Base-by-base conservation (phyloP, 2,888 invertebrate genomes). In the Luperina testacea region DNA sequence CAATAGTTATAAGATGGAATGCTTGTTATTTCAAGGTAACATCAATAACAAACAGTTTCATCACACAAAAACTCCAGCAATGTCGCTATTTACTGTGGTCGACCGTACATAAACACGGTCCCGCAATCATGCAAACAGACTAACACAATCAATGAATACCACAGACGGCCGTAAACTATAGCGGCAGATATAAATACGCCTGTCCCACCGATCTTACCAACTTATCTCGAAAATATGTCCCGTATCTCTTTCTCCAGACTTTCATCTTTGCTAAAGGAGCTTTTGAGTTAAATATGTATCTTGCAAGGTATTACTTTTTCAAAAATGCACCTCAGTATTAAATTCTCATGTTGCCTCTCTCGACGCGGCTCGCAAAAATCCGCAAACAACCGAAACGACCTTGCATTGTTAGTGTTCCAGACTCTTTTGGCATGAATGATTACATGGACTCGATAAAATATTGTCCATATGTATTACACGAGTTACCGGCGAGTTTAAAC, bases 141-240 rank as follows among this genome's bases (percentile, higher is more conserved):
- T 90, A 94, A 92, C 90, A 94, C 93, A 94, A 94, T 93, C 93
- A 91, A 89, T 92, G 92, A 93, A 94, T 94, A 92, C 95, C 95
- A 90, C 93, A 93, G 93, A 90, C 93, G 87, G 84, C 91, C 91
- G 90, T 92, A 92, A 92, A 93, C 88, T 92, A 93, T 90, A 91
- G 90, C 91, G 88, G 81, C 90, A 83, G 93, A 93, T 94, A 95
- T 94, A 95, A 95, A 95, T 95, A 84, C 89, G 86, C 82, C 91
- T 90, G 92, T 91, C 92, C 89, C 90, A 88, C 87, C 88, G 92
- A 92, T 93, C 91, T 92, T 89, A 88, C 89, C 90, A 90, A 93
- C 93, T 93, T 93, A 94, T 94, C 92, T 93, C 88, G 89, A 90
- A 91, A 93, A 93, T 92, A 91, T 90, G 89, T 90, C 86, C 87